A percentile compares a stretch with the other conserved stretches of the same genome.
Conservation (phyloP, 2,113 vertebrate genomes). For the Plecturocebus donacophilus region DNA sequence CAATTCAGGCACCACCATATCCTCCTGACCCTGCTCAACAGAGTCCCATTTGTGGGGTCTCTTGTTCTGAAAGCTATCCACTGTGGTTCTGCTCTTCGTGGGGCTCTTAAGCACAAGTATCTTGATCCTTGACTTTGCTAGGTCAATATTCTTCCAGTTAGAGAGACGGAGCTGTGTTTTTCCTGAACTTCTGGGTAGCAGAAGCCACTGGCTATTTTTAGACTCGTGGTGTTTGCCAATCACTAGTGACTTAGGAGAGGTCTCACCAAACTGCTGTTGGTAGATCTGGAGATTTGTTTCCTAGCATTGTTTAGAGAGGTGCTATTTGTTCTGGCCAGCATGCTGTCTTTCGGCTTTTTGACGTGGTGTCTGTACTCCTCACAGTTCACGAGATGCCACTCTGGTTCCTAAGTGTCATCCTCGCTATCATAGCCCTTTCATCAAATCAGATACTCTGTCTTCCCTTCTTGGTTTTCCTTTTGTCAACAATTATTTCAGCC, state of each 20-base stretch:
- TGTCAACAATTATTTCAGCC: background rate
- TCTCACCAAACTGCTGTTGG: too few relatives aligned
- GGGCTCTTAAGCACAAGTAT: too few relatives aligned
- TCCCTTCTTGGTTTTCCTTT: background rate
- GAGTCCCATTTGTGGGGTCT: conserved; percentile 91
- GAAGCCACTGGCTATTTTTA: too few relatives aligned
- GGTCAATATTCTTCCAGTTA: background rate
- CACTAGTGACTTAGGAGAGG: too few relatives aligned
- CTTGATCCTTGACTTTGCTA: background rate
- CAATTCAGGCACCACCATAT: conserved; percentile 91
- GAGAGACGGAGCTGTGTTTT: background rate
- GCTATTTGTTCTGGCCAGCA: background rate
- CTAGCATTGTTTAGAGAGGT: too few relatives aligned
- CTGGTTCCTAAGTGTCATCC: too few relatives aligned
- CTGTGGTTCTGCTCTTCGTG: conserved; percentile 86
- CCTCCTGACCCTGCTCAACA: conserved; percentile 90
- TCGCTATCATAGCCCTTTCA: background rate
- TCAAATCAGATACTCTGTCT: background rate
- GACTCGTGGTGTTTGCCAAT: too few relatives aligned
- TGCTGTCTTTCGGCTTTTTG: background rate
- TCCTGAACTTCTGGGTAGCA: background rate
- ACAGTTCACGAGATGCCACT: too few relatives aligned
- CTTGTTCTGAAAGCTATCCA: conserved; percentile 76
- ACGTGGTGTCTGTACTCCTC: background rate
- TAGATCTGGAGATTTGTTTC: too few relatives aligned